Evolutionary conservation across 2,797 vertebrate genomes (phyloP).

Genomic region (Masticophis lateralis): DNA sequence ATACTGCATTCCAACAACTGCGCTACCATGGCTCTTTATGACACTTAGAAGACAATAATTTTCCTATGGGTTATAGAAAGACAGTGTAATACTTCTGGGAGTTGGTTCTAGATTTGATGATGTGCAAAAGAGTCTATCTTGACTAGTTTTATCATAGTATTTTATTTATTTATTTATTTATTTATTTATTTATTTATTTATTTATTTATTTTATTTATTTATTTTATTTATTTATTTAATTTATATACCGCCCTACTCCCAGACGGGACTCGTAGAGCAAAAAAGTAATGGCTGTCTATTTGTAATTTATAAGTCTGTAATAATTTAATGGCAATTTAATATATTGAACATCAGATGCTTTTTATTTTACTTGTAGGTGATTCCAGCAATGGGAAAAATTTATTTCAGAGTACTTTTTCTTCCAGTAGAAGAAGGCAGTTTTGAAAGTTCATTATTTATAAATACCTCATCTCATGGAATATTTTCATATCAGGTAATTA

Average conservation of each 20-base stretch:
- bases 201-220: no score
- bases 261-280: background rate
- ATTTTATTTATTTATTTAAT: no score
- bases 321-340: background rate
- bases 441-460: conserved; percentile 98
- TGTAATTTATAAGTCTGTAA: conserved; percentile 4
- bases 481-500: conserved; percentile 89
- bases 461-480: conserved; percentile 94
- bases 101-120: background rate
- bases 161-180: no score
- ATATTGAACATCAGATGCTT: conserved; percentile 29
- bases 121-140: background rate
- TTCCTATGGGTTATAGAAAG: background rate
- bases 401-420: conserved; percentile 96
- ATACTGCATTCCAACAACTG: background rate
- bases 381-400: conserved; percentile 90
- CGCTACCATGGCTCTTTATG: background rate
- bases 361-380: conserved; percentile 77
- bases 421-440: conserved; percentile 89
- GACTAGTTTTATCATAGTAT: background rate
- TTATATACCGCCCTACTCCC: no score
- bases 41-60: background rate
- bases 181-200: no score
- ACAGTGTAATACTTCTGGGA: background rate
- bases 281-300: background rate